These are phyloP conservation scores for Acanthococcus lagerstroemiae DNA, from an alignment of 2,888 invertebrate genomes.

Conservation along the genomic window DNA sequence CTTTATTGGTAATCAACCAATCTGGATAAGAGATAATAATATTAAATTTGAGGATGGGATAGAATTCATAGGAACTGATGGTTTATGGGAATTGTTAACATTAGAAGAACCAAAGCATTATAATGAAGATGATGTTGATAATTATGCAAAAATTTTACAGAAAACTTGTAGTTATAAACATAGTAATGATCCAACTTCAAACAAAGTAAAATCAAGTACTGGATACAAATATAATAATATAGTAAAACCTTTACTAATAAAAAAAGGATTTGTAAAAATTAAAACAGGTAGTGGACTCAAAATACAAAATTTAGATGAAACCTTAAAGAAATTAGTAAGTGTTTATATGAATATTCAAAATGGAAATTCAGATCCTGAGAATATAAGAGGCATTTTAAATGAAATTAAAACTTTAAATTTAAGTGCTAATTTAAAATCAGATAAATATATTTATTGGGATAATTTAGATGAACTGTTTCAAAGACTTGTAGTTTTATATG, in stretches of 20 bases:
- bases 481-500: neutral
- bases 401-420: slow-evolving; percentile 5
- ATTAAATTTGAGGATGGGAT: slow-evolving; percentile 3
- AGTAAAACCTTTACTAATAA: neutral
- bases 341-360: slow-evolving; percentile 10
- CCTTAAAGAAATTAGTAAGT: slow-evolving; percentile 5
- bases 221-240: slow-evolving; percentile 2
- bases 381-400: neutral
- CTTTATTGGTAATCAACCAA: slow-evolving; percentile 3
- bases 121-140: neutral
- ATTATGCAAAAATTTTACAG: neutral
- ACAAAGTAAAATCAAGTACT: neutral
- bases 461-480: slow-evolving; percentile 12
- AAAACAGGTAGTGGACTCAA: neutral
- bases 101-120: neutral
- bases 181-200: neutral
- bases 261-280: neutral
- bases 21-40: slow-evolving; percentile 6
- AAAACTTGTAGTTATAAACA: slow-evolving; percentile 6
- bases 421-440: neutral
- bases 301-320: neutral
- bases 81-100: neutral
- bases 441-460: slow-evolving; percentile 9
- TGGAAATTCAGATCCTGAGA: neutral
- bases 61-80: neutral